These are phyloP conservation scores for Oncorhynchus tshawytscha DNA, from an alignment of 2,113 vertebrate genomes.

Conservation along the genomic window DNA sequence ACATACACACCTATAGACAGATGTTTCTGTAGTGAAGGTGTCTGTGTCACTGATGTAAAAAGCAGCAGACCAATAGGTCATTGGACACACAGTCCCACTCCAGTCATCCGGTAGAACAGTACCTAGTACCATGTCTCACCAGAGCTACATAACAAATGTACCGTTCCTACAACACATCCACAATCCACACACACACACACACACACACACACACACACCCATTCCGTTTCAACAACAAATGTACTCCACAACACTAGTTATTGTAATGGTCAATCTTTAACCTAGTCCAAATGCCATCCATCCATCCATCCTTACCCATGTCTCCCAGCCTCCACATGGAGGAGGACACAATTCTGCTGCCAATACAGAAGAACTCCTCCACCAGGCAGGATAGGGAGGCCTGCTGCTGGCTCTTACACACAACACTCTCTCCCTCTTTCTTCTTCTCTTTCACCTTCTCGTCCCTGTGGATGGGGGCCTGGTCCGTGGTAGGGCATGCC, in stretches of 20 bases:
- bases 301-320: constrained; percentile 79
- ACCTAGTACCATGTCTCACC: no score
- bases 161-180: no score
- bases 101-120: no score
- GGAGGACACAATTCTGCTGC: constrained; percentile 74
- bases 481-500: not conserved
- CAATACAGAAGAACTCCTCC: constrained; percentile 84
- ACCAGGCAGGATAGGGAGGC: constrained; percentile 67
- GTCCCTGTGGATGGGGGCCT: not conserved
- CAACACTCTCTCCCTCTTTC: constrained; percentile 14
- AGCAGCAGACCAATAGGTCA: constrained; percentile 10
- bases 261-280: no score
- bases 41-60: constrained; percentile 12
- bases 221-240: no score
- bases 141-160: no score
- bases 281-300: not conserved
- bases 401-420: constrained; percentile 55
- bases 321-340: constrained; percentile 80
- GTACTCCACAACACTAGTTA: no score
- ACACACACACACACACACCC: no score
- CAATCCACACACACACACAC: not conserved
- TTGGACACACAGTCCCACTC: no score
- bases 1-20: constrained; percentile 22
- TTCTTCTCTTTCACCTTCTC: constrained; percentile 14
- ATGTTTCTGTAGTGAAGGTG: constrained; percentile 20